Conservation (phyloP, 1,140 invertebrate species). For the Leptinotarsa defecta region DNA sequence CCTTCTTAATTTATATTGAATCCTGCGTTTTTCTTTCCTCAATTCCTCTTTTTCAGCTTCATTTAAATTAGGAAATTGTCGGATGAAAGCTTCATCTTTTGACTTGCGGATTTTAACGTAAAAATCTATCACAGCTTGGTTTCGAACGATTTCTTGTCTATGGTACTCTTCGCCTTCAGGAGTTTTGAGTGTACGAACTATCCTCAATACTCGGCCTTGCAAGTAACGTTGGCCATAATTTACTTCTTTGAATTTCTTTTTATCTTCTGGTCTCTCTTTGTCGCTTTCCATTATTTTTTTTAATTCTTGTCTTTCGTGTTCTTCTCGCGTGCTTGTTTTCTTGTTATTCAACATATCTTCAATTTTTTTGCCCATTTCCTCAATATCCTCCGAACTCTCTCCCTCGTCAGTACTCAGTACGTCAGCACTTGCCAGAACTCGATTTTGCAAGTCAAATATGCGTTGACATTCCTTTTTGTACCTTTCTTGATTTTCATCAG, state of each 20-base stretch:
- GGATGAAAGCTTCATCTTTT: slow-evolving; percentile 92
- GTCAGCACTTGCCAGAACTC: slow-evolving; percentile 89
- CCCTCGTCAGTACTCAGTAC: slow-evolving; percentile 77
- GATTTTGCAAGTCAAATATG: slow-evolving; percentile 98
- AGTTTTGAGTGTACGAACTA: slow-evolving; percentile 92
- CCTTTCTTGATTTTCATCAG: slow-evolving; percentile 98
- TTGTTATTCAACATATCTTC: slow-evolving; percentile 98
- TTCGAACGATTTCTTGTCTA: slow-evolving; percentile 89
- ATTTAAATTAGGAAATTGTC: slow-evolving; percentile 87
- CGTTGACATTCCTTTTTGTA: slow-evolving; percentile 99
- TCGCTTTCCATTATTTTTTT: slow-evolving; percentile 86
- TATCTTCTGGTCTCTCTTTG: slow-evolving; percentile 71
- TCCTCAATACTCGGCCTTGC: slow-evolving; percentile 81
- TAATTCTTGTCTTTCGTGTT: slow-evolving; percentile 92
- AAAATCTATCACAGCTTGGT: slow-evolving; percentile 92
- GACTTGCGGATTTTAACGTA: slow-evolving; percentile 95
- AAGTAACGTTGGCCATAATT: slow-evolving; percentile 57
- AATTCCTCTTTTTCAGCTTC: slow-evolving; percentile 94
- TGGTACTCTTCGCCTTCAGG: slow-evolving; percentile 91
- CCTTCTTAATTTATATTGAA: slow-evolving; percentile 94
- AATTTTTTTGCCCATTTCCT: slow-evolving; percentile 98
- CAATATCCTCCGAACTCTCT: slow-evolving; percentile 91
- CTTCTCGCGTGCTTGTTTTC: slow-evolving; percentile 92
- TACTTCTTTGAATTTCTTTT: slow-evolving; percentile 69
- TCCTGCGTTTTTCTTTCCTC: slow-evolving; percentile 92